Percentiles rank a stretch among this genome's conserved stretches.
Conservation (phyloP, 2,113 vertebrate genomes). For the Semicossyphus pulcher region DNA sequence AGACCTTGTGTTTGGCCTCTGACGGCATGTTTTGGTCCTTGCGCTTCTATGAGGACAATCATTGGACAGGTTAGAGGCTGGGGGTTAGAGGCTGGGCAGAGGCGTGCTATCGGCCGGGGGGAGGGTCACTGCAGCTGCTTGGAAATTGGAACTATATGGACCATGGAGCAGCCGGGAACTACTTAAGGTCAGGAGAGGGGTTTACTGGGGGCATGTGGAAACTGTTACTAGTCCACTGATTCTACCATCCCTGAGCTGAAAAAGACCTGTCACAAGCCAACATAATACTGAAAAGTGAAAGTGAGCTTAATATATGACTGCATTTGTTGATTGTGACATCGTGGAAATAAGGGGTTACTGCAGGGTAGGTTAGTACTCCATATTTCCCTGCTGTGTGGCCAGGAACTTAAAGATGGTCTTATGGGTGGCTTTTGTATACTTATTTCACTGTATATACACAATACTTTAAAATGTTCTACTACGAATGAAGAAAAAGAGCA, state of each 20-base stretch:
- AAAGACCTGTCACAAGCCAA: background rate
- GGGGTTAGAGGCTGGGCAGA: conserved; percentile 53
- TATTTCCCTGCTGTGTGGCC: background rate
- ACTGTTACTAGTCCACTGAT: background rate
- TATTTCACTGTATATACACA: too few species aligned
- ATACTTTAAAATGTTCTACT: background rate
- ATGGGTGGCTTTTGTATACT: background rate
- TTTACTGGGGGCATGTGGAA: background rate
- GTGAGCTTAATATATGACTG: background rate
- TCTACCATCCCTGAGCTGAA: background rate
- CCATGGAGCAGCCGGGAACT: background rate
- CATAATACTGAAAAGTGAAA: background rate
- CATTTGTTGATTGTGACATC: background rate
- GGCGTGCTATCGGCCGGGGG: background rate
- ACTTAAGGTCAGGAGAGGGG: conserved; percentile 15
- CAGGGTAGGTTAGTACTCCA: background rate
- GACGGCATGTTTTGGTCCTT: conserved; percentile 51
- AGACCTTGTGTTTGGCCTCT: conserved; percentile 54
- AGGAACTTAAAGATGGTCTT: background rate
- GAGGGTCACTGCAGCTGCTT: conserved; percentile 15
- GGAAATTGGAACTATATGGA: background rate
- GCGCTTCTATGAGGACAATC: conserved; percentile 65
- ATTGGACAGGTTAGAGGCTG: conserved; percentile 59
- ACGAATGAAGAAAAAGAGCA: too few species aligned
- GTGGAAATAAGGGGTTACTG: background rate